A percentile compares a stretch with the other conserved stretches of the same genome.
Evolutionary conservation across 2,797 vertebrate genomes (phyloP).

Genomic region (Myotis vivesi): DNA sequence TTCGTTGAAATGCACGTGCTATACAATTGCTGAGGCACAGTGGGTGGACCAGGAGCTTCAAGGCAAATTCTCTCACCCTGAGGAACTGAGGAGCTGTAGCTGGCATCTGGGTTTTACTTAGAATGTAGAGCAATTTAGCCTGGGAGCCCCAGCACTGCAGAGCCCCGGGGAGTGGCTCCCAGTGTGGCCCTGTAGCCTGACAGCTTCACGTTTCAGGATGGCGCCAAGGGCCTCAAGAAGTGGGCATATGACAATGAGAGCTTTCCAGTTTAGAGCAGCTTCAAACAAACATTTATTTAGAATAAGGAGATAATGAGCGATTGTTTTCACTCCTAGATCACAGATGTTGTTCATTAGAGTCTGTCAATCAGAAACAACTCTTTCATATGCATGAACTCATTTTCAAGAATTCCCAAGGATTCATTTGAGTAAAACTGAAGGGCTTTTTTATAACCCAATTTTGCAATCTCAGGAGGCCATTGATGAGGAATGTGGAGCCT

Average conservation of each 20-base stretch:
- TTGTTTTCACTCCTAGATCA: slow-evolving; percentile 43
- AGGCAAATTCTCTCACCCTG: neutral
- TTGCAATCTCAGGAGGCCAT: neutral
- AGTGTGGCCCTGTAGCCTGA: too few species aligned
- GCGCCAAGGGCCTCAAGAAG: neutral
- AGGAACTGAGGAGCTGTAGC: neutral
- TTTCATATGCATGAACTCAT: neutral
- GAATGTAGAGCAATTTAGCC: neutral
- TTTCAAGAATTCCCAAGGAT: slow-evolving; percentile 20
- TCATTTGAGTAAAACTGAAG: neutral
- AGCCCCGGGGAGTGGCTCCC: fast-evolving
- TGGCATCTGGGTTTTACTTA: neutral
- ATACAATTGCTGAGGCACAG: fast-evolving
- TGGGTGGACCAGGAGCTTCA: too few species aligned
- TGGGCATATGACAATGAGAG: neutral
- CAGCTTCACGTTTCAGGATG: fast-evolving
- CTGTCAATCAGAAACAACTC: neutral
- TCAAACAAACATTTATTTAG: slow-evolving; percentile 26
- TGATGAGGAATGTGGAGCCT: fast-evolving
- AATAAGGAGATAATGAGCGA: neutral
- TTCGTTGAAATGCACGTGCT: neutral
- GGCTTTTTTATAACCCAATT: neutral
- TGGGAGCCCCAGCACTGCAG: neutral
- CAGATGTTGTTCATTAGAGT: neutral
- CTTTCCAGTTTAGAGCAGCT: neutral